phyloP scores from a whole-genome alignment of 2,113 vertebrate species.

The Chaetodon trifascialis region DNA sequence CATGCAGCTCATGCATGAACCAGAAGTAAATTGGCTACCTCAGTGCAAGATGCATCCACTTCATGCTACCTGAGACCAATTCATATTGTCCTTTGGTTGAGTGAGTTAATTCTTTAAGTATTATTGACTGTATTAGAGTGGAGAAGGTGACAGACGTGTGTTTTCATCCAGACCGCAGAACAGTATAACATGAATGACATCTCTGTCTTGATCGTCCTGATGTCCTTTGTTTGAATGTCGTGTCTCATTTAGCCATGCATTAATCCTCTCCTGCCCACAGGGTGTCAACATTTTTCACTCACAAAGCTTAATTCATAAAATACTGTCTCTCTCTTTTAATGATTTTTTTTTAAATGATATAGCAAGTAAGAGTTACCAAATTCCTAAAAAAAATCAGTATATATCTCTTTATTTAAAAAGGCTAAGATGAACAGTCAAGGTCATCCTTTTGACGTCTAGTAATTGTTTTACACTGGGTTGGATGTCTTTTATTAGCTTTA shows the following conservation, averaged over 20 bases:
- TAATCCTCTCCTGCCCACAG: not conserved
- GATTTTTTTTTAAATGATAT: not conserved
- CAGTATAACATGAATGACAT: not conserved
- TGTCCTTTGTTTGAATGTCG: not conserved
- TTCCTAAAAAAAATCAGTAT: too few relatives aligned
- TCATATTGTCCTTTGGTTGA: not conserved
- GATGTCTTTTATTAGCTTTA: too few relatives aligned
- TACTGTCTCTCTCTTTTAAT: not conserved
- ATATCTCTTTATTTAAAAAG: too few relatives aligned
- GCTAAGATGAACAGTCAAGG: too few relatives aligned
- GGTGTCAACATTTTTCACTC: not conserved
- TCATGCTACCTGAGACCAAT: not conserved
- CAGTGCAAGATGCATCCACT: not conserved
- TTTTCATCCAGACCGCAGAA: not conserved
- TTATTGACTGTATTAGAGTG: not conserved
- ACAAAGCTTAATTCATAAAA: not conserved
- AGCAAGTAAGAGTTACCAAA: too few relatives aligned
- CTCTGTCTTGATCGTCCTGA: not conserved
- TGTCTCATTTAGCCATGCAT: not conserved
- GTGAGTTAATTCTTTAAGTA: not conserved
- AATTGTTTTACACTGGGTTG: too few relatives aligned
- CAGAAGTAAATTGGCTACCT: constrained; percentile 3
- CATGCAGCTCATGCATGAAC: constrained; percentile 27
- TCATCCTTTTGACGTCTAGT: too few relatives aligned
- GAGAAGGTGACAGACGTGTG: not conserved